Evolutionary conservation across 2,888 invertebrate genomes (phyloP).

Genomic region (Noctua fimbriata): DNA sequence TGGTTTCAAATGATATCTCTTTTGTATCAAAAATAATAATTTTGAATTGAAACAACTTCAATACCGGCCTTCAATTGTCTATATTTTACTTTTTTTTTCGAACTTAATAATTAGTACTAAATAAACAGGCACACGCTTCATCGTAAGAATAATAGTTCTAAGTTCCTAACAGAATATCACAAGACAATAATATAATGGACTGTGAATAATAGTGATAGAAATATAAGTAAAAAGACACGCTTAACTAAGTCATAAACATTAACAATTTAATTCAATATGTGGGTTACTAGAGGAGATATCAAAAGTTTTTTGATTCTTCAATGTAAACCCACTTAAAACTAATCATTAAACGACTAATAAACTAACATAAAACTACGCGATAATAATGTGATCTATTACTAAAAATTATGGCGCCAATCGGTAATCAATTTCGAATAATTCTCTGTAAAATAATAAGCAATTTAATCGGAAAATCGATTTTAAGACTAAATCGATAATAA

Average conservation of each 20-base stretch:
- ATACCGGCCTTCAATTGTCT: neutral
- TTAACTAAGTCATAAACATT: conserved; percentile 64
- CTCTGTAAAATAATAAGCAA: conserved; percentile 6
- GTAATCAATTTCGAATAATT: conserved; percentile 13
- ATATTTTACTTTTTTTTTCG: neutral
- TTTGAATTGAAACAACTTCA: neutral
- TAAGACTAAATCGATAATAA: neutral
- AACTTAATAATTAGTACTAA: neutral
- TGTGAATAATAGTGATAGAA: conserved; percentile 65
- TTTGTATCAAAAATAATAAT: no score
- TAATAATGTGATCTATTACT: conserved; percentile 52
- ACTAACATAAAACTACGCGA: conserved; percentile 49
- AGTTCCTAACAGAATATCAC: conserved; percentile 44
- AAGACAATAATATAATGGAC: conserved; percentile 47
- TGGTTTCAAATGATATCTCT: neutral
- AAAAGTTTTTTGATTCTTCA: conserved; percentile 1
- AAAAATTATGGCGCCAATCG: conserved; percentile 43
- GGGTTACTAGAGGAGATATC: conserved; percentile 32
- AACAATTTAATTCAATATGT: conserved; percentile 33
- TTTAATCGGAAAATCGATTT: neutral
- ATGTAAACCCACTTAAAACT: conserved; percentile 26
- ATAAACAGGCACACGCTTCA: neutral
- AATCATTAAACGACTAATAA: conserved; percentile 51
- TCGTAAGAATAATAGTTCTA: neutral
- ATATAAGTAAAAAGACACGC: conserved; percentile 48